phyloP scores from a whole-genome alignment of 2,113 vertebrate genomes.

The Orthonyx spaldingii region DNA sequence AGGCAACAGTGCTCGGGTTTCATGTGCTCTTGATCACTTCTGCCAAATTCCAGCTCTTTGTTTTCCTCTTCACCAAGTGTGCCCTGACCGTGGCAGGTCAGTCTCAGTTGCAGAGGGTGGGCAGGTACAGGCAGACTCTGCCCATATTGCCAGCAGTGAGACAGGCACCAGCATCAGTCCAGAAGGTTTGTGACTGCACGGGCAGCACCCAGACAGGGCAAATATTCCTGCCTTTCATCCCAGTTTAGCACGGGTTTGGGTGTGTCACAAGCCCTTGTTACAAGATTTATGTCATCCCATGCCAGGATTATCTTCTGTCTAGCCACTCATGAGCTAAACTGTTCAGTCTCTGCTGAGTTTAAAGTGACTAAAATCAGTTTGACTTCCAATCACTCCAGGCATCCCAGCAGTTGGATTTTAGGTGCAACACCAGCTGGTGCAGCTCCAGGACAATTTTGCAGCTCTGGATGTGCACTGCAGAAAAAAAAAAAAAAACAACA shows the following conservation, averaged over 20 bases:
- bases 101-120: rapidly evolving
- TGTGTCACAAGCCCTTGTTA: neutral
- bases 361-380: neutral
- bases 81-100: rapidly evolving
- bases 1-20: neutral
- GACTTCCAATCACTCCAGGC: neutral
- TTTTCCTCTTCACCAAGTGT: neutral
- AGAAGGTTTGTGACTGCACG: neutral
- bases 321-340: neutral
- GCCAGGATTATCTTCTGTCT: neutral
- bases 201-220: neutral
- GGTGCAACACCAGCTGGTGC: neutral
- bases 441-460: neutral
- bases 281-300: neutral
- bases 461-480: neutral
- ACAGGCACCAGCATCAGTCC: neutral
- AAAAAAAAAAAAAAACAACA: neutral
- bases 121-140: neutral
- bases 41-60: neutral
- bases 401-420: neutral
- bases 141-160: rapidly evolving
- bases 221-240: neutral
- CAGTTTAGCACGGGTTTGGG: neutral
- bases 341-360: neutral
- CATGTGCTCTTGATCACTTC: neutral